These are phyloP conservation scores for Ricordea florida DNA, from an alignment of 92 coral and sea anemone genomes.

Conservation along the genomic window DNA sequence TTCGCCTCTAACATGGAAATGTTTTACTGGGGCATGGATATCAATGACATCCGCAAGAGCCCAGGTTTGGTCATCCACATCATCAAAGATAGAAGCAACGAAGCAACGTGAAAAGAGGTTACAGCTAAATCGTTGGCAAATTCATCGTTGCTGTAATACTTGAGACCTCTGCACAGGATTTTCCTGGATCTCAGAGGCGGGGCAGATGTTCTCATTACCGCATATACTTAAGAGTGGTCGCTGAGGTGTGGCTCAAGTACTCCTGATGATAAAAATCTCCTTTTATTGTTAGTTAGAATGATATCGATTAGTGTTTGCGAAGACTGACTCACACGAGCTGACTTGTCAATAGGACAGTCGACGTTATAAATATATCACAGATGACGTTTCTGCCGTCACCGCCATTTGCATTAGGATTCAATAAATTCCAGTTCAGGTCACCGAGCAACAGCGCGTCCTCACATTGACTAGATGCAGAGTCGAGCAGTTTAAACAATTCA, in stretches of 20 bases:
- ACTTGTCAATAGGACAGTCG: slow-evolving; percentile 26
- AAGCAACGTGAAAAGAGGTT: slow-evolving; percentile 33
- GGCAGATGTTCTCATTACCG: slow-evolving; percentile 19
- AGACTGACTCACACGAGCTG: slow-evolving; percentile 18
- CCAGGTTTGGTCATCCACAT: slow-evolving; percentile 38
- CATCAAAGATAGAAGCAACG: slow-evolving; percentile 41
- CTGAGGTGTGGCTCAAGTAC: slow-evolving; percentile 45
- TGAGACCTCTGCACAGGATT: slow-evolving; percentile 8
- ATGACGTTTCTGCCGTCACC: not conserved
- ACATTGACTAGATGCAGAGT: slow-evolving; percentile 8
- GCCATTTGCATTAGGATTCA: slow-evolving; percentile 10
- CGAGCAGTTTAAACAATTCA: slow-evolving; percentile 22
- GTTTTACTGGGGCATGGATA: slow-evolving; percentile 53
- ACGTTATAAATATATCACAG: slow-evolving; percentile 32
- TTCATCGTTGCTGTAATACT: slow-evolving; percentile 20
- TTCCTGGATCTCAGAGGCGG: slow-evolving; percentile 22
- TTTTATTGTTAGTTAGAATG: slow-evolving; percentile 18
- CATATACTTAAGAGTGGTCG: slow-evolving; percentile 26
- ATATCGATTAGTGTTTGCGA: slow-evolving; percentile 25
- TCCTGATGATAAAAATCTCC: slow-evolving; percentile 35
- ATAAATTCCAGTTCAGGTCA: slow-evolving; percentile 27
- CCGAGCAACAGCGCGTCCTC: slow-evolving; percentile 27
- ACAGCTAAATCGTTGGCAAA: slow-evolving; percentile 21
- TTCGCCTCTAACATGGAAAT: slow-evolving; percentile 41
- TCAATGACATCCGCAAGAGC: slow-evolving; percentile 40